Conservation (phyloP, 2,113 vertebrate species). For the Crotophaga sulcirostris region DNA sequence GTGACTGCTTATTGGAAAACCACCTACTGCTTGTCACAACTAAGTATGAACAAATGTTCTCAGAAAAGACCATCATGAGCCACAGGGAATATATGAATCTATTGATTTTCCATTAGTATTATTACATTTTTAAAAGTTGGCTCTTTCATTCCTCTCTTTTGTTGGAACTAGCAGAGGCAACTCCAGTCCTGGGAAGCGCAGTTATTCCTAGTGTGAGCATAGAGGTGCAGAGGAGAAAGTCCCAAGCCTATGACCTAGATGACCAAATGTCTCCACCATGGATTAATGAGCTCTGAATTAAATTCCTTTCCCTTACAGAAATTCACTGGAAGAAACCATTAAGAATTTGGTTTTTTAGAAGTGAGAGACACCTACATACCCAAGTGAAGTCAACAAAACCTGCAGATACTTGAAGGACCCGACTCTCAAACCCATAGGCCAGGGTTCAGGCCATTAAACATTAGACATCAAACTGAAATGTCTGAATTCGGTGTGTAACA, state of each 20-base stretch:
- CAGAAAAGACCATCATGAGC: neutral
- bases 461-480: neutral
- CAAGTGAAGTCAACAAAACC: neutral
- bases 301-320: neutral
- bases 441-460: neutral
- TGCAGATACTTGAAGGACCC: neutral
- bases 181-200: neutral
- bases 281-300: neutral
- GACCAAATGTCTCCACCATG: neutral
- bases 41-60: neutral
- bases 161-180: neutral
- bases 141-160: neutral
- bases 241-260: neutral
- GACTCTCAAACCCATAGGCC: neutral
- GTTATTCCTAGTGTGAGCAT: neutral
- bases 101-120: conserved; percentile 19
- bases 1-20: conserved; percentile 20
- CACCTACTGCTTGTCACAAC: neutral
- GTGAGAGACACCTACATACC: neutral
- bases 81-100: neutral
- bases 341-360: neutral
- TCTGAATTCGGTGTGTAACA: neutral
- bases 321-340: neutral
- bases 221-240: neutral
- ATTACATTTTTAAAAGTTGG: neutral